Evolutionary conservation across 2,888 invertebrate genomes (phyloP), one percentile per base, ranked within the genome.

Genomic region (Buathra laborator): DNA sequence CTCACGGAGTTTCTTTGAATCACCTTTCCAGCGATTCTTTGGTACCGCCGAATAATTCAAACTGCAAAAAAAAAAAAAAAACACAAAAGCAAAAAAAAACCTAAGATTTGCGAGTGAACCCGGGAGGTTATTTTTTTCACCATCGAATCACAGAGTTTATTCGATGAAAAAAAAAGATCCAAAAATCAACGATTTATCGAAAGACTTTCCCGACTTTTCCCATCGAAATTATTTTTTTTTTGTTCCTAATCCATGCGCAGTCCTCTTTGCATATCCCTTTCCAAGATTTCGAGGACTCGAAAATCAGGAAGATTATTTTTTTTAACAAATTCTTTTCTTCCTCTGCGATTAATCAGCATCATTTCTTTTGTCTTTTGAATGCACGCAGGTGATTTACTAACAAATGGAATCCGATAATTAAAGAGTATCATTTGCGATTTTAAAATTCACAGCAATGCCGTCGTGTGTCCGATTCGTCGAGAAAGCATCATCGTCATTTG

Each of bases 1-100:
- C 95, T 96, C 96, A 95, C 96, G 96, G 95, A 97, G 96, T 95
- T 96, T 96, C 95, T 98, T 97, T 95, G 97, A 97, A 94, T 97
- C 97, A 94, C 97, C 97, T 94, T 97, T 97, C 95, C 97, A 97
- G 95, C 97, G 97, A 95, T 96, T 96, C 94, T 98, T 97, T 95
- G 98, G 98, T 98, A 97, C 89, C 89, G 81, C 78, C 83, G 84
- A 80, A 88, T 81, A 86, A 71, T 37, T 37, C 6, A 86, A 84
- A 83, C 78, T 74, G 78, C 85, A 84, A 84, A 86, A 84, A 85
- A 37, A 64, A 43, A 37, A 62, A 10, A 37, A 43, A 37, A 62
- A 10, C 19, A 46, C 9, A 66, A 53, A 51, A 24, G 19, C 12
- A 24, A 67, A 19, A 43, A 48, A 43, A 53, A 12, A 71, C 37